Base-by-base conservation (phyloP, 2,888 invertebrate genomes). In the Ennomos fuscantarius region DNA sequence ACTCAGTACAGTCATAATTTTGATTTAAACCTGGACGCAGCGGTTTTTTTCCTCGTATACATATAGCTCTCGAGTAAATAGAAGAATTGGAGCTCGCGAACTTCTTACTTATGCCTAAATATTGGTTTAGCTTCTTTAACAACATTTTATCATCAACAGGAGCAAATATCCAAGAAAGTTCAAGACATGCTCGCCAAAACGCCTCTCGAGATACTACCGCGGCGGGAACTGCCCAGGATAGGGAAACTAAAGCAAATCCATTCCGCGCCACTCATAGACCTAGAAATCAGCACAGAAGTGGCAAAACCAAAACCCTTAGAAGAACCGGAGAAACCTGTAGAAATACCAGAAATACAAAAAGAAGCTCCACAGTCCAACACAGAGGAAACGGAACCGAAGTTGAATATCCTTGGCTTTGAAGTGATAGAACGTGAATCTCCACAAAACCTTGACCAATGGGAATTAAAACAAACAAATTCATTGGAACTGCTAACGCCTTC, bases 141-240 rank as follows among this genome's bases (percentile, higher is more conserved):
- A 24, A 24, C 3, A 6, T 6, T 86, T 84, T n/a, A 32, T 40
- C 8, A 8, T 53, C 53, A 15, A 64, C 91, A 96, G 94, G 94
- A 95, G 53, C 95, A 95, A 81, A 95, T 98, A 45, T 93, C 93
- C 32, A 93, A 94, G 50, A 95, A 96, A 86, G 95, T 98, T 9
- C 90, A 94, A 61, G 93, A 93, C 45, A 95, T 96, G 0, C 85
- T 97, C 40, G 93, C 94, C 31, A 94, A 95, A 65, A 96, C 96
- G 0, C 98, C 98, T 0, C 86, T 97, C 1, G 93, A 94, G 62
- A 87, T 92, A 35, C 81, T 81, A 63, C 89, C 90, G 1, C 77
- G 89, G 0, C 72, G 85, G 0, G 86, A 84, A 50, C 69, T 86
- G 36, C 89, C 89, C 0, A 73, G 84, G 9, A 76, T 89, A 10